These are phyloP conservation scores for Drosophila pachea DNA, from an alignment of 1,140 invertebrate species.

Conservation along the genomic window DNA sequence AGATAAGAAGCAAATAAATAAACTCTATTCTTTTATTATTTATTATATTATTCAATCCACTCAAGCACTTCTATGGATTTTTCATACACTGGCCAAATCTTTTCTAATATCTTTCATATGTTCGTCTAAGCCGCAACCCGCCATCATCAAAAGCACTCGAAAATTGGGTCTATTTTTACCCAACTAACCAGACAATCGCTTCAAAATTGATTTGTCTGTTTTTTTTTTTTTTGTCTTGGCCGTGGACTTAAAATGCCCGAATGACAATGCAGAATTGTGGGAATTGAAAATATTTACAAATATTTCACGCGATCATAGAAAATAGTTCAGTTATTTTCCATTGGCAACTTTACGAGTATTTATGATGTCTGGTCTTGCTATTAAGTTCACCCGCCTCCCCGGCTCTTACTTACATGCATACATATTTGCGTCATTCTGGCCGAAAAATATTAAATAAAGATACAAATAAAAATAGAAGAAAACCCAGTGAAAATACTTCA, in stretches of 20 bases:
- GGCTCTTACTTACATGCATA: slow-evolving; percentile 45
- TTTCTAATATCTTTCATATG: not conserved
- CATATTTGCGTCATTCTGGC: slow-evolving; percentile 70
- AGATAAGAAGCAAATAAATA: too few species aligned
- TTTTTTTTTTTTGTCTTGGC: slow-evolving; percentile 26
- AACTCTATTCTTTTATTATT: too few species aligned
- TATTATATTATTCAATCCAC: too few species aligned
- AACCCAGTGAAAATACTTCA: slow-evolving; percentile 22
- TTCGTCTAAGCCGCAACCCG: not conserved
- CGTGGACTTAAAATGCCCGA: slow-evolving; percentile 18
- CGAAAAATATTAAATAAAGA: slow-evolving; percentile 54
- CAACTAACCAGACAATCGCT: slow-evolving; percentile 4
- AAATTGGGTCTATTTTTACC: slow-evolving; percentile 49
- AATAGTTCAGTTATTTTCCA: slow-evolving; percentile 33
- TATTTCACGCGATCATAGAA: slow-evolving; percentile 14
- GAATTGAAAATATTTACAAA: not conserved
- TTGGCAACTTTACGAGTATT: slow-evolving; percentile 40
- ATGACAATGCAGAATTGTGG: slow-evolving; percentile 35
- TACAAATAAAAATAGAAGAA: slow-evolving; percentile 5
- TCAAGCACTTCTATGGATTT: too few species aligned
- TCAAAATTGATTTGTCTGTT: slow-evolving; percentile 56
- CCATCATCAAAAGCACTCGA: slow-evolving; percentile 63
- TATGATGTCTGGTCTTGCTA: slow-evolving; percentile 32
- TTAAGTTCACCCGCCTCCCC: slow-evolving; percentile 5
- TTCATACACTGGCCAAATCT: not conserved